A percentile compares a stretch with the other conserved stretches of the same genome.
phyloP scores from a whole-genome alignment of 2,888 invertebrate genomes.

The Ceriagrion tenellum region DNA sequence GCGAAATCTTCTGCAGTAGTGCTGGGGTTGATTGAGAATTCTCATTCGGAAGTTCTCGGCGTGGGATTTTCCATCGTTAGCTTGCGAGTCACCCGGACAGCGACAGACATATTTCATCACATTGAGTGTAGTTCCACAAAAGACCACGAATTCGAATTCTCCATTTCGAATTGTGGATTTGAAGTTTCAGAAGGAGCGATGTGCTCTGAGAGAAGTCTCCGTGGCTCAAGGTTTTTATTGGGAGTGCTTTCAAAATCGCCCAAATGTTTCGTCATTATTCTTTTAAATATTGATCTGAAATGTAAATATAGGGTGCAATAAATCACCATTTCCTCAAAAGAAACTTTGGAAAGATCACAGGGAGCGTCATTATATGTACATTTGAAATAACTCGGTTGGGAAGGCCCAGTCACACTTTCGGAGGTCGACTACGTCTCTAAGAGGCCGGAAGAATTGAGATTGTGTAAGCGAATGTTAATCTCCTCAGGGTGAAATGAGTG shows the following conservation, averaged over 20 bases:
- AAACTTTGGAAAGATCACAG: too few relatives aligned
- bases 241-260: neutral
- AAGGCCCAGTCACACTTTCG: too few relatives aligned
- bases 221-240: too few relatives aligned
- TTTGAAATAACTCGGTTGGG: too few relatives aligned
- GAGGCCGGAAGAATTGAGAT: too few relatives aligned
- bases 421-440: too few relatives aligned
- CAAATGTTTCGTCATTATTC: neutral
- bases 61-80: neutral
- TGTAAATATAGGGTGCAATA: neutral
- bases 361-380: too few relatives aligned
- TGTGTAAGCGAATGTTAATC: too few relatives aligned
- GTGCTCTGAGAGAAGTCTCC: neutral
- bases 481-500: too few relatives aligned
- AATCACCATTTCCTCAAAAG: too few relatives aligned
- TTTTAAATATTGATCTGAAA: neutral
- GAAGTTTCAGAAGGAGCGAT: neutral
- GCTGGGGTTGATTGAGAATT: neutral
- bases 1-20: neutral
- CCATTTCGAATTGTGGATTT: neutral
- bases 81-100: neutral
- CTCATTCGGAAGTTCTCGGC: neutral
- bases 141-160: neutral
- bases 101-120: constrained; percentile 18
- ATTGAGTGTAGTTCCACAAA: neutral